Percentiles rank a stretch among this genome's conserved stretches.
These are phyloP conservation scores for Leptarthrus brevirostris DNA, from an alignment of 2,888 invertebrate genomes.

Conservation along the genomic window DNA sequence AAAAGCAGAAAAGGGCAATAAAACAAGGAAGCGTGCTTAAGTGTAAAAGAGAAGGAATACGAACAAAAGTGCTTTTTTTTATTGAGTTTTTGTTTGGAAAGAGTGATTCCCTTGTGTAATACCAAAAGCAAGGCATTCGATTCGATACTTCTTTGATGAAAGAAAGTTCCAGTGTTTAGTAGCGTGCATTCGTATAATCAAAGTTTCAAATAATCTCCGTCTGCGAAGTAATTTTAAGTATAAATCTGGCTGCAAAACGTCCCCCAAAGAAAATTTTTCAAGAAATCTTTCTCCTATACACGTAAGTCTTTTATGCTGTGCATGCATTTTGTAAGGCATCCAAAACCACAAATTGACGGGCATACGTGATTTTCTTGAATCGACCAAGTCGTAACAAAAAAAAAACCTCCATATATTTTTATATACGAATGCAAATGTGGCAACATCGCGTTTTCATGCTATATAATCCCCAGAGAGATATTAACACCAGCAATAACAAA, in stretches of 20 bases:
- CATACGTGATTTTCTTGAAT: background rate
- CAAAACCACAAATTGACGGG: background rate
- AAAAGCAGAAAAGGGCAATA: too few relatives aligned
- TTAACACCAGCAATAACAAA: background rate
- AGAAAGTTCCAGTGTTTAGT: background rate
- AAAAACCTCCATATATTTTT: background rate
- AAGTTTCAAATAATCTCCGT: background rate
- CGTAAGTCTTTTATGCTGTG: background rate
- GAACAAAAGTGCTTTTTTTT: background rate
- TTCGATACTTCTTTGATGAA: background rate
- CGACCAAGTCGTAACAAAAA: background rate
- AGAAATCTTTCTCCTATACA: background rate
- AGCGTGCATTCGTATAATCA: background rate
- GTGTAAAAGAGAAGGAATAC: background rate
- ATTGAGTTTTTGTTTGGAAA: background rate
- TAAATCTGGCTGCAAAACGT: background rate
- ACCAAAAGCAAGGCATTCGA: background rate
- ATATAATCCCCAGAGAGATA: too few relatives aligned
- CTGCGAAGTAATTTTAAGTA: too few relatives aligned
- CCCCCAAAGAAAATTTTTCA: background rate
- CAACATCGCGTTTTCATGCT: constrained; percentile 37
- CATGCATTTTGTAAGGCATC: background rate
- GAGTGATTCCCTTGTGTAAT: background rate
- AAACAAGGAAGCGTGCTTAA: too few relatives aligned
- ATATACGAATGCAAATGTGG: constrained; percentile 31